Conservation (phyloP, 2,888 invertebrate genomes). For the Acronicta leporina region DNA sequence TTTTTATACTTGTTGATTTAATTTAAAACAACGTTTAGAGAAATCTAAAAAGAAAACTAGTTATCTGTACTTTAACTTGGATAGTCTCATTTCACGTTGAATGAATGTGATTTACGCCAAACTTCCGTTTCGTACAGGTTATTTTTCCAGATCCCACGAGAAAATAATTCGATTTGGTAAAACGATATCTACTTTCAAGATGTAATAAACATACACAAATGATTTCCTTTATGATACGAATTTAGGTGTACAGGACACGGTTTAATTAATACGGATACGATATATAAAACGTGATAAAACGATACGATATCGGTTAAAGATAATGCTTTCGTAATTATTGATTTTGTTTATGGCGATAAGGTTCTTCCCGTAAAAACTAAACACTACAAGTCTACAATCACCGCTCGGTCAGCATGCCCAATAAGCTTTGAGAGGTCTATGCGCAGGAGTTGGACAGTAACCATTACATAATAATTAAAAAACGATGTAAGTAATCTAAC, state of each 20-base stretch:
- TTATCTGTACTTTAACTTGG: too few relatives aligned
- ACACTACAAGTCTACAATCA: background rate
- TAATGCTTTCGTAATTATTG: slow-evolving; percentile 20
- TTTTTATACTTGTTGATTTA: too few relatives aligned
- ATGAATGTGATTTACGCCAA: too few relatives aligned
- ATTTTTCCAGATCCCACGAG: background rate
- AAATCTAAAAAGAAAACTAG: too few relatives aligned
- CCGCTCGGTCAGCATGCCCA: background rate
- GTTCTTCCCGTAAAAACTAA: background rate
- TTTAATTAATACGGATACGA: slow-evolving; percentile 20
- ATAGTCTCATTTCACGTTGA: too few relatives aligned
- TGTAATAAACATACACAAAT: slow-evolving; percentile 16
- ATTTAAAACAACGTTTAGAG: too few relatives aligned
- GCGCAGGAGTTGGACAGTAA: background rate
- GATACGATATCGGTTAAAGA: slow-evolving; percentile 3
- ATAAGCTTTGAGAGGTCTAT: too few relatives aligned
- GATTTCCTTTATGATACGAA: slow-evolving; percentile 21
- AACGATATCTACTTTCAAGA: slow-evolving; percentile 1
- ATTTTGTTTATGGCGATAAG: slow-evolving; percentile 13
- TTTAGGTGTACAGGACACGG: slow-evolving; percentile 5
- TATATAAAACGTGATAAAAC: slow-evolving; percentile 19
- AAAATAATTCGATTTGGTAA: slow-evolving; percentile 10
- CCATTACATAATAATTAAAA: too few relatives aligned
- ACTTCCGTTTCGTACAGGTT: too few relatives aligned
- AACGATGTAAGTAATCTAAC: too few relatives aligned